phyloP scores from a whole-genome alignment of 1,140 invertebrate genomes.

The Leptonema lineaticorne region DNA sequence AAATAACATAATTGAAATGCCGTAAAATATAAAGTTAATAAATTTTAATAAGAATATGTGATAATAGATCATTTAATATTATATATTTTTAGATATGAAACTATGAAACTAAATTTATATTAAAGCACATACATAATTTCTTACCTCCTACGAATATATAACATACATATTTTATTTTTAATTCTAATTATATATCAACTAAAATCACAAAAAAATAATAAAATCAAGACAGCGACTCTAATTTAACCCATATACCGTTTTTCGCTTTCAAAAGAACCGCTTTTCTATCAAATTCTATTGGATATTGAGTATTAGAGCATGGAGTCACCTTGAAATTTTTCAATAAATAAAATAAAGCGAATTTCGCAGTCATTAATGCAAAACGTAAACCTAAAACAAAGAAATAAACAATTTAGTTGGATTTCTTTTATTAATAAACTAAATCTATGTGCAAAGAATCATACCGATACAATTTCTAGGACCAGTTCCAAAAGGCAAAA shows the following conservation, averaged over 20 bases:
- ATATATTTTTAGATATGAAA: no score
- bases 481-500: slow-evolving; percentile 71
- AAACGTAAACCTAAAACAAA: slow-evolving; percentile 36
- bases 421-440: neutral
- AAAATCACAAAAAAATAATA: slow-evolving; percentile 2
- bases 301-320: slow-evolving; percentile 33
- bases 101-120: no score
- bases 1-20: no score
- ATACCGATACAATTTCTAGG: slow-evolving; percentile 73
- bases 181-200: no score
- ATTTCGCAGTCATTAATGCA: slow-evolving; percentile 40
- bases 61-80: no score
- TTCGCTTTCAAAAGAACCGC: slow-evolving; percentile 35
- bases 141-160: no score
- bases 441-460: neutral
- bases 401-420: neutral
- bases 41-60: no score
- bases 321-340: slow-evolving; percentile 30
- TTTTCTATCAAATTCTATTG: slow-evolving; percentile 29
- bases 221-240: slow-evolving; percentile 11
- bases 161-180: no score
- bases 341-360: slow-evolving; percentile 34
- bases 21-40: no score
- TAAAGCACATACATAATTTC: no score
- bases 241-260: slow-evolving; percentile 34